Conservation (phyloP, 1,140 invertebrate species). For the Calliphora vicina region DNA sequence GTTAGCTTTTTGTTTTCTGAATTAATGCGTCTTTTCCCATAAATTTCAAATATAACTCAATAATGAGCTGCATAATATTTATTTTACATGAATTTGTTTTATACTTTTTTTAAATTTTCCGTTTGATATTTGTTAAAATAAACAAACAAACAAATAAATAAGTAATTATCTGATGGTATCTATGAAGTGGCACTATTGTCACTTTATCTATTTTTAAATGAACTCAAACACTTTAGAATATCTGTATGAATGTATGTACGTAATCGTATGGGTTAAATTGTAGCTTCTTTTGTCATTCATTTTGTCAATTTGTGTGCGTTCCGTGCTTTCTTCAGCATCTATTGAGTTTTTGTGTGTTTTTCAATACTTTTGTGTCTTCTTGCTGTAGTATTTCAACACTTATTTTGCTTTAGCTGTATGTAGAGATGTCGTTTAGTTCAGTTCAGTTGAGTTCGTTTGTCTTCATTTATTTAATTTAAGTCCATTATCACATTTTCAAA, state of each 20-base stretch:
- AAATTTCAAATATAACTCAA: no score
- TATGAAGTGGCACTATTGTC: not conserved
- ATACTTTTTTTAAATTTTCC: no score
- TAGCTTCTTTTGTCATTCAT: not conserved
- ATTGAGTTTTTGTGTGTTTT: not conserved
- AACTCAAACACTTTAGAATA: not conserved
- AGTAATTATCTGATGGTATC: no score
- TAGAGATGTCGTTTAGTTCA: not conserved
- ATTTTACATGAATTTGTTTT: no score
- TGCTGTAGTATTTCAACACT: not conserved
- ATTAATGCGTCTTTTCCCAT: no score
- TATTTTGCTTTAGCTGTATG: not conserved
- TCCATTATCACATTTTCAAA: conserved; percentile 5
- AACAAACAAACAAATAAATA: no score
- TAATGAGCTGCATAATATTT: no score
- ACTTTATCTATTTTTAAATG: not conserved
- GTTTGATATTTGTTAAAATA: no score
- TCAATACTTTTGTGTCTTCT: not conserved
- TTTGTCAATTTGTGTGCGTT: not conserved
- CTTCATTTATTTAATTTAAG: conserved; percentile 11
- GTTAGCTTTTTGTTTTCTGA: no score
- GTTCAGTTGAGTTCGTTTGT: conserved; percentile 15
- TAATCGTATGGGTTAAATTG: not conserved
- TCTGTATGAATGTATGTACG: no score
- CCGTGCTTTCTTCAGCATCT: not conserved